Evolutionary conservation across 2,113 vertebrate genomes (phyloP), one percentile per base, ranked within the genome.

Genomic region (Cettia cetti): DNA sequence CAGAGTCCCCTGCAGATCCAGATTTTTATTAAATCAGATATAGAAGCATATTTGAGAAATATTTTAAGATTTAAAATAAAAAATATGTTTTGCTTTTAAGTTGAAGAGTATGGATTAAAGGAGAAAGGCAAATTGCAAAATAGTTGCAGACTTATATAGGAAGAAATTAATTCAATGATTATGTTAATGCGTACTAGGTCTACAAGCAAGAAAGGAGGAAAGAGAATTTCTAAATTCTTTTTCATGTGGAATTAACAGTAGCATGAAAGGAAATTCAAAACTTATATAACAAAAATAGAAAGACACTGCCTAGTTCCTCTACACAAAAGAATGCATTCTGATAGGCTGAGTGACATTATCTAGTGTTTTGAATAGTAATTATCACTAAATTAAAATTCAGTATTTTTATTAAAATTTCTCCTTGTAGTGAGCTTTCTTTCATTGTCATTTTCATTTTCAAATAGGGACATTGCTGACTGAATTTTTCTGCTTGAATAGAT

Each of bases 141-240:
- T 11, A 69, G 65, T 64, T 87, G 26, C 22, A 82, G 61, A 57
- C 9, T 74, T 52, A 23, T 31, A 49, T 11, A 77, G 47, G 21
- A 77, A 82, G 15, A 93, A 82, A 82, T 79, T 49, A 82, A 76
- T 85, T 79, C 70, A 79, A 33, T 60, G 13, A 79, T 86, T 95
- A 69, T 85, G 49, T 92, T 90, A 86, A 90, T 88, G 37, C 14
- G 24, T 70, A 28, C 13, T 56, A 60, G 57, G 45, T n/a, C 45
- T 82, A 57, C 21, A 49, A 85, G 49, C 59, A 91, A 82, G 64
- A 78, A 71, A 59, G 35, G 9, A 68, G 11, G 35, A 65, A 82
- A 87, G 33, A 79, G 26, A 95, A 77, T 86, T 95, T 94, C 59
- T 83, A 77, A 91, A 86, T 92, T 91, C 50, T 94, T 94, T 96